Evolutionary conservation across 1,140 invertebrate species (phyloP).

Genomic region (Drosophila ercepeae): DNA sequence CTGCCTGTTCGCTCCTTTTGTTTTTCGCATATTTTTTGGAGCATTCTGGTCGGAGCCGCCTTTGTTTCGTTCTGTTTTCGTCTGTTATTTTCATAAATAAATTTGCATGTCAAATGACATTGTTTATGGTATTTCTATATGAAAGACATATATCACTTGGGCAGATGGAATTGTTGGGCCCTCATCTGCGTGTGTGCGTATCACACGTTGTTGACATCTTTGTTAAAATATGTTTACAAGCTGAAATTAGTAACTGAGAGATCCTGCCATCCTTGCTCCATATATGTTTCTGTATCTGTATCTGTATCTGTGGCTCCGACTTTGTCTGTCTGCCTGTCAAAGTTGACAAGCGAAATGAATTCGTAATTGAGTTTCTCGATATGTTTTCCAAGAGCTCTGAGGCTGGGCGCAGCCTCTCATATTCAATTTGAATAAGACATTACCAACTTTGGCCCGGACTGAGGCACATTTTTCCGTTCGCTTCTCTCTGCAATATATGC

Average conservation of each 20-base stretch:
- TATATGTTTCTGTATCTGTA: neutral
- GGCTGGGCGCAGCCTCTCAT: conserved; percentile 35
- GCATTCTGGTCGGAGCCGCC: conserved; percentile 3
- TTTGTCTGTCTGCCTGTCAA: conserved; percentile 56
- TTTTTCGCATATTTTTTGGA: conserved; percentile 5
- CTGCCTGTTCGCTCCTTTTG: conserved; percentile 35
- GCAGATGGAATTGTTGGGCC: conserved; percentile 33
- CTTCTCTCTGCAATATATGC: neutral
- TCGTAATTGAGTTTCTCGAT: conserved; percentile 78
- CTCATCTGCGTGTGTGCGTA: conserved; percentile 33
- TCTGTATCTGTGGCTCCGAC: conserved; percentile 12
- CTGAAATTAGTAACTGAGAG: conserved; percentile 68
- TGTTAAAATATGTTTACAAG: conserved; percentile 83
- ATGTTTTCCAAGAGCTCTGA: conserved; percentile 37
- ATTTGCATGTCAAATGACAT: conserved; percentile 82
- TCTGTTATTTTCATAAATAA: conserved; percentile 82
- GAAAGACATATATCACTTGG: conserved; percentile 68
- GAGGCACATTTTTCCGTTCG: conserved; percentile 8
- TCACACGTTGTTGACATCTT: conserved; percentile 80
- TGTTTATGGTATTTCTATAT: conserved; percentile 80
- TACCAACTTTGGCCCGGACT: conserved; percentile 33
- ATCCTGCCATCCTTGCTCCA: conserved; percentile 12
- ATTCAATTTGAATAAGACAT: conserved; percentile 62
- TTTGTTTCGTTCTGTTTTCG: conserved; percentile 56
- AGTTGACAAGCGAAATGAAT: conserved; percentile 79